Base-by-base conservation (phyloP, 2,113 vertebrate species). In the Triplophysa dalaica region DNA sequence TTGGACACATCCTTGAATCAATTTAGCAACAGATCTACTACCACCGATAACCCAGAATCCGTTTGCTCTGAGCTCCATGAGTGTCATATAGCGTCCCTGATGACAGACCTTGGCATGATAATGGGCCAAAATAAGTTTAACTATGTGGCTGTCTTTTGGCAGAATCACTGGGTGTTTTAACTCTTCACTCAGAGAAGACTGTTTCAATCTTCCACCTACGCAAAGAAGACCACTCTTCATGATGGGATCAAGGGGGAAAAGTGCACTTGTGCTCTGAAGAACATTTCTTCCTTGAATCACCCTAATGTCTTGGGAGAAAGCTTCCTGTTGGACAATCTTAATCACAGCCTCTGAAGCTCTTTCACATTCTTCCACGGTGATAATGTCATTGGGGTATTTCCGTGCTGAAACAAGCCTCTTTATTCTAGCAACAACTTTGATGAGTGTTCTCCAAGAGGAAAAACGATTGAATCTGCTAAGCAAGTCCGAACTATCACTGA, bases 161-260 rank as follows among this genome's bases (percentile, higher is more conserved):
- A 82, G 17, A 60, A 79, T 72, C 14, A 72, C 8, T 8, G 78
- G 78, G 16, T 72, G 77, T n/a, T 29, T 72, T 14, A 72, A 17
- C 29, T 63, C 56, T 62, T 70, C 11, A 54, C 70, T 65, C 10
- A 81, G 62, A 0, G 79, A 43, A 17, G 22, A 63, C 12, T 16
- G 3, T 16, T 29, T 63, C 24, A 63, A 16, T 29, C 61, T 63
- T 16, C 61, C 61, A 16, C 61, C 7, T n/a, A n/a, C n/a, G n/a
- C n/a, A n/a, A n/a, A n/a, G n/a, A n/a, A n/a, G n/a, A n/a, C n/a
- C n/a, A n/a, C 14, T 22, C 4, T 13, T 7, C 61, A 26, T 29
- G 6, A 63, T 80, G 13, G 82, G 82, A 45, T 80, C 60, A 10
- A 83, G 82, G 33, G 21, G 11, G 26, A 62, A 70, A 12, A 83